phyloP scores from a whole-genome alignment of 2,113 vertebrate genomes.

The Solea senegalensis region DNA sequence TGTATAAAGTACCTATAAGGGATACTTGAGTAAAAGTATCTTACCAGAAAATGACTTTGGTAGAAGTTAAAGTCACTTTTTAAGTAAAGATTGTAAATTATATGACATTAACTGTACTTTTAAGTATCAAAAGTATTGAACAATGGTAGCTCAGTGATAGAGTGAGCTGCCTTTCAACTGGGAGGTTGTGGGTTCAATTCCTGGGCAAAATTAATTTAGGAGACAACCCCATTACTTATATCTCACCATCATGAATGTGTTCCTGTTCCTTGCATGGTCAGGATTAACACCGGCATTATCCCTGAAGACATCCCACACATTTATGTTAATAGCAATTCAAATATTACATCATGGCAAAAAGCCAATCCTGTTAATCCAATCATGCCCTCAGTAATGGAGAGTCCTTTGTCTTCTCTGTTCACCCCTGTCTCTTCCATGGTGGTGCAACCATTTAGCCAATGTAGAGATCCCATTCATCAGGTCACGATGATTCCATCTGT shows the following conservation, averaged over 20 bases:
- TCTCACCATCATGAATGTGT: not conserved
- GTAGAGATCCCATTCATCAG: constrained; percentile 69
- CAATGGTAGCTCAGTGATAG: too few relatives aligned
- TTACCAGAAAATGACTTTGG: too few relatives aligned
- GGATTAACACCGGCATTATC: constrained; percentile 19
- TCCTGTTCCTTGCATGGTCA: not conserved
- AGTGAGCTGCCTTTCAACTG: too few relatives aligned
- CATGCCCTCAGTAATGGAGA: constrained; percentile 39
- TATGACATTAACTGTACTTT: too few relatives aligned
- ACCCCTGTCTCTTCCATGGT: constrained; percentile 37
- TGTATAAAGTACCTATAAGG: too few relatives aligned
- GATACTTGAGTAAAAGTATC: too few relatives aligned
- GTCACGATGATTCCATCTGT: constrained; percentile 57
- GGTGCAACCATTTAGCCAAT: constrained; percentile 57
- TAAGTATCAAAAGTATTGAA: too few relatives aligned
- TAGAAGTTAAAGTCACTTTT: too few relatives aligned
- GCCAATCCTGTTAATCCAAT: constrained; percentile 55
- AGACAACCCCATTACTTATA: too few relatives aligned
- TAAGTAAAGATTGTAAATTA: too few relatives aligned
- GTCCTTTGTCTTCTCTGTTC: constrained; percentile 49
- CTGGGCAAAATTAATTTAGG: too few relatives aligned
- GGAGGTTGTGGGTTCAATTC: too few relatives aligned
- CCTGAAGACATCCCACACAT: not conserved
- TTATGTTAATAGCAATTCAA: constrained; percentile 25
- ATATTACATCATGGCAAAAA: constrained; percentile 51